phyloP scores from a whole-genome alignment of 2,113 vertebrate genomes.

The Pantherophis guttatus region DNA sequence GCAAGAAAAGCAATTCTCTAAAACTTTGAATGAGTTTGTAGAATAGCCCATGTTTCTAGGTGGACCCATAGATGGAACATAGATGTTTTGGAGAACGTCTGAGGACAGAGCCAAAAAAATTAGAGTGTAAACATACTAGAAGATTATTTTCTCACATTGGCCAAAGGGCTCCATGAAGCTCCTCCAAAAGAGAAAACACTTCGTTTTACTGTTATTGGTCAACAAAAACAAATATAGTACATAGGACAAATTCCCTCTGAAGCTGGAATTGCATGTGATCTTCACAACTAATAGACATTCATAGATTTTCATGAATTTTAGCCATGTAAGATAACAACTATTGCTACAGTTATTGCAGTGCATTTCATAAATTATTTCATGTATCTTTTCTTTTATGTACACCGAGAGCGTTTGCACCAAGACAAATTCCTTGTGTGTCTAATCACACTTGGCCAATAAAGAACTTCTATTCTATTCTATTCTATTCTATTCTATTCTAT shows the following conservation, averaged over 20 bases:
- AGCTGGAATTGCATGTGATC: not conserved
- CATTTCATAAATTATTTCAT: not conserved
- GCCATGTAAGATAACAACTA: not conserved
- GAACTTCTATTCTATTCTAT: too few relatives aligned
- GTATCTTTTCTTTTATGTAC: not conserved
- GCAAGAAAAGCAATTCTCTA: not conserved
- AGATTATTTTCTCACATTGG: not conserved
- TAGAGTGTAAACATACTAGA: not conserved
- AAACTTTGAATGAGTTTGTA: not conserved
- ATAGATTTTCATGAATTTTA: not conserved
- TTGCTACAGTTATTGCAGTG: not conserved
- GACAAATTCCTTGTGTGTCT: too few relatives aligned
- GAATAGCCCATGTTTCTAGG: not conserved
- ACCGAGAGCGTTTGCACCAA: too few relatives aligned
- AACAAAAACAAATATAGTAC: not conserved
- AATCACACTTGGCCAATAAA: too few relatives aligned
- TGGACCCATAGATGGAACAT: not conserved
- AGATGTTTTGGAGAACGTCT: not conserved
- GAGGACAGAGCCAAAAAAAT: not conserved
- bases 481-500: too few relatives aligned
- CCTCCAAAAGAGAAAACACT: not conserved
- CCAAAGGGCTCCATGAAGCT: not conserved
- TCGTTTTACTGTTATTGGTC: not conserved
- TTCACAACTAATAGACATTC: not conserved
- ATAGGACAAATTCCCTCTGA: not conserved